Evolutionary conservation across 1,140 invertebrate genomes (phyloP).

Genomic region (Brachionus koreanus): DNA sequence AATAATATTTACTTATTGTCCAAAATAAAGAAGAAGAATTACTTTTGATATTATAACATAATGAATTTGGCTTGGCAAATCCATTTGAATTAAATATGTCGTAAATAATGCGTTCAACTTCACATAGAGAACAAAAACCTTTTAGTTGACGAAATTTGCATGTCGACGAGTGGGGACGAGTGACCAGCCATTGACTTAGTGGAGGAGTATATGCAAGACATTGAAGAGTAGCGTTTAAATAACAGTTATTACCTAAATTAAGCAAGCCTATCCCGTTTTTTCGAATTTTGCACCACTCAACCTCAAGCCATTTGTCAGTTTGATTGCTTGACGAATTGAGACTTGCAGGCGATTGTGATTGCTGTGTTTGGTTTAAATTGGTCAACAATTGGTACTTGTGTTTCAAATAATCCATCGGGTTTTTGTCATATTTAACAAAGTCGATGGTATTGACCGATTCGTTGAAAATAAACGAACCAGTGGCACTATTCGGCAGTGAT

Average conservation of each 20-base stretch:
- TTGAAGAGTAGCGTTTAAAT: constrained; percentile 87
- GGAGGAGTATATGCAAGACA: constrained; percentile 60
- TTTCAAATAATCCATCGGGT: constrained; percentile 40
- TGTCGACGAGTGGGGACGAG: not conserved
- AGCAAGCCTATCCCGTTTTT: constrained; percentile 68
- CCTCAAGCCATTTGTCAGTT: not conserved
- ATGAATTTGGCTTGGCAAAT: constrained; percentile 14
- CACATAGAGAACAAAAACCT: constrained; percentile 43
- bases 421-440: constrained; percentile 45
- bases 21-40: not conserved
- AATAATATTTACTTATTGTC: not conserved
- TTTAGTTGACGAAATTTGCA: constrained; percentile 25
- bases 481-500: not conserved
- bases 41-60: constrained; percentile 15
- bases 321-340: not conserved
- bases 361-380: not conserved
- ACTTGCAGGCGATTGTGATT: not conserved
- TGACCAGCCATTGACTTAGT: constrained; percentile 52
- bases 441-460: not conserved
- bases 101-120: constrained; percentile 42
- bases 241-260: constrained; percentile 93
- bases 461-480: not conserved
- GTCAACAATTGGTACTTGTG: not conserved
- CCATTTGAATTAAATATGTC: constrained; percentile 26
- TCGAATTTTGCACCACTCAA: constrained; percentile 24